Percentiles rank a stretch among this genome's conserved stretches.
These are phyloP conservation scores for Achatina immaculata DNA, from an alignment of 1,140 invertebrate species.

Conservation along the genomic window DNA sequence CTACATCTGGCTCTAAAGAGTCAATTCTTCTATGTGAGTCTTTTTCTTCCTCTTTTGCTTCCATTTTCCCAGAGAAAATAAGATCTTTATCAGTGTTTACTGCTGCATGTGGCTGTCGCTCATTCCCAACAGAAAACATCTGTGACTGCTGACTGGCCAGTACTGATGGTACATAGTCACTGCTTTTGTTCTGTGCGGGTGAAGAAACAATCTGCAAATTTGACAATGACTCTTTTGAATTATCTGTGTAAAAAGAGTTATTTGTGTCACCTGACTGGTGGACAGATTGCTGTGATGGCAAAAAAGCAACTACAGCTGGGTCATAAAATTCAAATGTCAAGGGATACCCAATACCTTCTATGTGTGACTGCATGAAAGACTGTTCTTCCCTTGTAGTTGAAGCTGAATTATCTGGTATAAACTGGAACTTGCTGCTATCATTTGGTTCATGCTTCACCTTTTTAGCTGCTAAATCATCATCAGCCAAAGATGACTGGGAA, in stretches of 20 bases:
- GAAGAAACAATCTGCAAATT: neutral
- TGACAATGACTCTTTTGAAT: neutral
- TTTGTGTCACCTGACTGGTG: neutral
- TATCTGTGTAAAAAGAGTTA: neutral
- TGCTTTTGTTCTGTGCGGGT: neutral
- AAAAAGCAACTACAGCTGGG: slow-evolving; percentile 35
- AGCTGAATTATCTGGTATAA: neutral
- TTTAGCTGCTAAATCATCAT: slow-evolving; percentile 1
- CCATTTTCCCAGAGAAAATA: neutral
- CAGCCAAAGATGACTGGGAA: neutral
- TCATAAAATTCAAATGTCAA: slow-evolving; percentile 41
- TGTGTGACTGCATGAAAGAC: neutral
- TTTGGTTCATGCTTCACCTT: neutral
- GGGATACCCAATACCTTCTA: neutral
- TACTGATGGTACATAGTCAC: neutral
- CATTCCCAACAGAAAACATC: neutral
- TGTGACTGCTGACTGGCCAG: neutral
- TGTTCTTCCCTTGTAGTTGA: neutral
- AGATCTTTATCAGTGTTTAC: neutral
- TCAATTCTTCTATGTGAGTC: neutral
- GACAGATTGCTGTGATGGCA: neutral
- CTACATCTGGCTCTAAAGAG: neutral
- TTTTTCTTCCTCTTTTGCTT: neutral
- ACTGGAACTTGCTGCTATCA: neutral
- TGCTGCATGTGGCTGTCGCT: neutral